Evolutionary conservation across 2,888 invertebrate species (phyloP), one percentile per base, ranked within the genome.

Genomic region (Spodoptera exigua): DNA sequence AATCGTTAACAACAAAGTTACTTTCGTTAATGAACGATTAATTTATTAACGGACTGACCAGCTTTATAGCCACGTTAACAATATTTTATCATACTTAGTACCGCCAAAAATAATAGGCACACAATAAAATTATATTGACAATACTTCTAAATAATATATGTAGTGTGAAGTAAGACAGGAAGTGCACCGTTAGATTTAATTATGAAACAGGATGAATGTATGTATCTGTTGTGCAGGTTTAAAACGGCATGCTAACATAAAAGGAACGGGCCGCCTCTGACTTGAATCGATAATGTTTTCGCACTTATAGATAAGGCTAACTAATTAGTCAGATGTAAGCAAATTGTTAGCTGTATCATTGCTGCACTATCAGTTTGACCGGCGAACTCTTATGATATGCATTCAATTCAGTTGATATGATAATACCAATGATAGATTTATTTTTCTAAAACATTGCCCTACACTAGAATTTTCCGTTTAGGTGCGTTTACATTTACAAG

Each of bases 171-270:
- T 49, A 46, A 35, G 52, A 65, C 74, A 77, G 75, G 74, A 76
- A 36, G 60, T 65, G 56, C 40, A 70, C 76, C 77, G 74, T 54
- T 71, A 70, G 18, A 35, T 76, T 65, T 51, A 66, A 45, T 66
- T 48, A 18, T 53, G 58, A 57, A 70, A 56, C 65, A 41, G 45
- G 39, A 46, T 45, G 13, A 40, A 47, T 18, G 35, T 46, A 27
- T 36, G 52, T 51, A 47, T 32, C 36, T 36, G 32, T 35, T 56
- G 58, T 65, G 60, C 56, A 68, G 49, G 52, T 66, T 64, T 49
- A 56, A 44, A 60, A 36, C 34, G 36, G 27, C 52, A 41, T 56
- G 56, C 47, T 52, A 39, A 51, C 61, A 45, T 70, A 59, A 61
- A 63, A 62, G 54, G 59, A 39, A 56, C 27, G 32, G 40, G 41